Conservation (phyloP, 2,888 invertebrate genomes). For the Drosophila cracens region DNA sequence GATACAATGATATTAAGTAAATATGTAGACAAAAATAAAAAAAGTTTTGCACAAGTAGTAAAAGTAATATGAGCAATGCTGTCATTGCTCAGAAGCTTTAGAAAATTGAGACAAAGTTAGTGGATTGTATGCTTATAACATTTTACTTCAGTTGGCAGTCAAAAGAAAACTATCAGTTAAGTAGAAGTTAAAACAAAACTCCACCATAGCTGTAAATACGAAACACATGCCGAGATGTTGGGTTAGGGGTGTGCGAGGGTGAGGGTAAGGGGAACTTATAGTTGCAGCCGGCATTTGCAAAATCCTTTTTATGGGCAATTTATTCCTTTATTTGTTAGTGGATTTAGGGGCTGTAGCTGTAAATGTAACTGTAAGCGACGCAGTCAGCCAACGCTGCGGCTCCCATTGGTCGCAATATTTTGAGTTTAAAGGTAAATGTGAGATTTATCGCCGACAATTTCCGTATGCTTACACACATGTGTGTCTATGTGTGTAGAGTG, state of each 20-base stretch:
- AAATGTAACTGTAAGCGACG: conserved; percentile 52
- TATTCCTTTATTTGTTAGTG: conserved; percentile 81
- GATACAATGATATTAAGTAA: neutral
- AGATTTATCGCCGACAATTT: conserved; percentile 75
- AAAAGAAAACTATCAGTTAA: conserved; percentile 44
- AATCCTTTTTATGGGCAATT: conserved; percentile 82
- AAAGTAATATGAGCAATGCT: conserved; percentile 10
- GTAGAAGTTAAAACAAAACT: conserved; percentile 26
- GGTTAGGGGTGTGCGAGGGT: conserved; percentile 4
- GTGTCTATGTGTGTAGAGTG: conserved; percentile 19
- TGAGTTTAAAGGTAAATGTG: conserved; percentile 80
- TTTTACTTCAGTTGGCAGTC: conserved; percentile 15
- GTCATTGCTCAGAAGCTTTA: neutral
- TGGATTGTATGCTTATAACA: conserved; percentile 21
- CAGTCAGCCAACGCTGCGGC: conserved; percentile 35
- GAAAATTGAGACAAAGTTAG: conserved; percentile 9
- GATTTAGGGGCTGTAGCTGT: conserved; percentile 72
- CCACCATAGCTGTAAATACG: conserved; percentile 55
- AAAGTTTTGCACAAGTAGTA: neutral
- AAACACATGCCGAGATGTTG: conserved; percentile 23
- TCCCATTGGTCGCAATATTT: conserved; percentile 70
- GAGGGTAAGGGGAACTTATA: conserved; percentile 32
- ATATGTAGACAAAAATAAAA: conserved; percentile 6
- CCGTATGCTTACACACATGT: conserved; percentile 35
- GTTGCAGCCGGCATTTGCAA: conserved; percentile 75